phyloP scores from a whole-genome alignment of 2,113 vertebrate genomes.

The Patagioenas fasciata region DNA sequence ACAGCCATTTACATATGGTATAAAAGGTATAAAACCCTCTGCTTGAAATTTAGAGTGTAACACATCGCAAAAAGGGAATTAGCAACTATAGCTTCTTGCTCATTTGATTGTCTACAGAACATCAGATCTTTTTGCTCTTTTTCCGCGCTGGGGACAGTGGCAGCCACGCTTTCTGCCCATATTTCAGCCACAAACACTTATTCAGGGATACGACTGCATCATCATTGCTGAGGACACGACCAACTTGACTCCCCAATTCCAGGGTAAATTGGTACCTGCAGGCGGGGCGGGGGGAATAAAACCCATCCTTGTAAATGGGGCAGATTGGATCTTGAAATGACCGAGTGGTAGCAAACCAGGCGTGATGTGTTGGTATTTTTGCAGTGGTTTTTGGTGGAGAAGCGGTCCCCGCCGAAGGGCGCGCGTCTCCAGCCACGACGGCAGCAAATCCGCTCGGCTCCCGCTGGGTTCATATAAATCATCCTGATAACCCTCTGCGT shows the following conservation, averaged over 20 bases:
- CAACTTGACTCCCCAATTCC: not conserved
- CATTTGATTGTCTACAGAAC: not conserved
- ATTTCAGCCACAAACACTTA: not conserved
- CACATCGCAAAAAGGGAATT: not conserved
- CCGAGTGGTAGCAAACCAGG: not conserved
- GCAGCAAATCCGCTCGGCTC: not conserved
- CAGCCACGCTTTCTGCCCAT: not conserved
- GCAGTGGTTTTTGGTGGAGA: not conserved
- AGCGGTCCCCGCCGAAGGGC: not conserved
- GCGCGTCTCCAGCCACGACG: too few species aligned
- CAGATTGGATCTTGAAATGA: not conserved
- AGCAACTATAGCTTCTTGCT: not conserved
- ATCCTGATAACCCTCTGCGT: not conserved
- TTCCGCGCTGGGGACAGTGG: not conserved
- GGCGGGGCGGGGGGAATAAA: too few species aligned
- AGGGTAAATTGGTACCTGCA: not conserved
- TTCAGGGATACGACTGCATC: not conserved
- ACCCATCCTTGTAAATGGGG: not conserved
- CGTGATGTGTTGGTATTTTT: not conserved
- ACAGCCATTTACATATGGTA: too few species aligned
- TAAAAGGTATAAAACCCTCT: not conserved
- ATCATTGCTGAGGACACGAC: fast-evolving
- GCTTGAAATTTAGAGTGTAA: not conserved
- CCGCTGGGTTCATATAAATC: not conserved
- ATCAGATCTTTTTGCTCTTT: not conserved